A percentile compares a stretch with the other conserved stretches of the same genome.
Conservation (phyloP, 2,888 invertebrate species). For the Drosophila anceps region DNA sequence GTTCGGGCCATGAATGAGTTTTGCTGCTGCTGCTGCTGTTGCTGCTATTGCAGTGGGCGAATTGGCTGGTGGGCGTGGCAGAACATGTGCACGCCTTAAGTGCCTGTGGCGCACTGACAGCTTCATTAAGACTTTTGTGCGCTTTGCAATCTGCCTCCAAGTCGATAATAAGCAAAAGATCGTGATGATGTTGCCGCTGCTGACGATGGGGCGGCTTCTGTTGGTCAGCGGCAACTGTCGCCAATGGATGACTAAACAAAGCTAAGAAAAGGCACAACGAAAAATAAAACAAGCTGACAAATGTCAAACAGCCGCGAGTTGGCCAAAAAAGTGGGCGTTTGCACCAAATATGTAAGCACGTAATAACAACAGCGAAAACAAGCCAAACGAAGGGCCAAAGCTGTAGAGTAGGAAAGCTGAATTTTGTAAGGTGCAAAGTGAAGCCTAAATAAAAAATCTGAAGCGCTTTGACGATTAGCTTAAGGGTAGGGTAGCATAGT, state of each 20-base stretch:
- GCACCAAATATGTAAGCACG: conserved; percentile 60
- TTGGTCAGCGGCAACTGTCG: conserved; percentile 32
- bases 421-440: too few relatives aligned
- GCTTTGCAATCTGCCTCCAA: conserved; percentile 45
- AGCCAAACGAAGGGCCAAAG: conserved; percentile 28
- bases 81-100: conserved; percentile 65
- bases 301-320: conserved; percentile 73
- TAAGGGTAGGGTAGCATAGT: too few relatives aligned
- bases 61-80: conserved; percentile 49
- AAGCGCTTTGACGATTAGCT: neutral
- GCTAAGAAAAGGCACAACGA: conserved; percentile 24
- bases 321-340: conserved; percentile 47
- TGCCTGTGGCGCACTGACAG: conserved; percentile 67
- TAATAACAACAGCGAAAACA: conserved; percentile 24
- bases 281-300: conserved; percentile 65
- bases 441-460: too few relatives aligned
- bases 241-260: conserved; percentile 54
- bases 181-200: conserved; percentile 23
- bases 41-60: conserved; percentile 9
- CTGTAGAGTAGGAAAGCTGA: neutral
- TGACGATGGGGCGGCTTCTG: conserved; percentile 31
- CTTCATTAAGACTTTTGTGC: conserved; percentile 67
- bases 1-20: conserved; percentile 60
- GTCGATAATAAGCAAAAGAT: conserved; percentile 52
- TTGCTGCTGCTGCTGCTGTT: conserved; percentile 6